These are phyloP conservation scores for Herminia tarsipennalis DNA, from an alignment of 2,888 invertebrate species.

Conservation along the genomic window DNA sequence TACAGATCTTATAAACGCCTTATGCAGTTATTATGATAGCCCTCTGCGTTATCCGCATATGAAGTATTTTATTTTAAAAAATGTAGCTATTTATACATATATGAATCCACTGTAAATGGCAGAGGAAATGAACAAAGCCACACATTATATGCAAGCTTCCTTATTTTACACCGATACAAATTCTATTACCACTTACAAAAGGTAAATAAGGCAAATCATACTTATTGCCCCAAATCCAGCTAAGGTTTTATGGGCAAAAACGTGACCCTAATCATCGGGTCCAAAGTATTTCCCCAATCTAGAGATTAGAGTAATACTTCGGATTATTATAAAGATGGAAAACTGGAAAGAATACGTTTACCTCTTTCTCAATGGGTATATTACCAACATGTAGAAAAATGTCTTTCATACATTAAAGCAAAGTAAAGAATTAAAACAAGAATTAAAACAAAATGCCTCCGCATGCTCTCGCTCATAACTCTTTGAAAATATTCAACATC, in stretches of 20 bases:
- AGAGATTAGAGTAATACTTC: slow-evolving; percentile 69
- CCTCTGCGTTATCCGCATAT: no score
- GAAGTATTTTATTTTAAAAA: no score
- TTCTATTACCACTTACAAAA: slow-evolving; percentile 74
- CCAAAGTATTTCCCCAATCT: no score
- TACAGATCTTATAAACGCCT: no score
- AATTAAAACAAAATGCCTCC: slow-evolving; percentile 64
- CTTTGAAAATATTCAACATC: slow-evolving; percentile 63
- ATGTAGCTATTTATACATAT: no score
- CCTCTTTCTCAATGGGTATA: slow-evolving; percentile 60
- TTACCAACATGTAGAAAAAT: slow-evolving; percentile 63
- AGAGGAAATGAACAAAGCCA: slow-evolving; percentile 52
- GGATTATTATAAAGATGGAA: slow-evolving; percentile 70
- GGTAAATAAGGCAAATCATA: slow-evolving; percentile 64
- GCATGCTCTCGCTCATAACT: slow-evolving; percentile 55
- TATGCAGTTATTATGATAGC: no score
- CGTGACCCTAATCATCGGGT: no score
- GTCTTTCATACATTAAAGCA: slow-evolving; percentile 54
- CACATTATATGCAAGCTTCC: slow-evolving; percentile 55
- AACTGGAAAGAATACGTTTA: slow-evolving; percentile 57
- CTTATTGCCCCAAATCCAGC: slow-evolving; percentile 43
- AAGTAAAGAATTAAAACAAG: slow-evolving; percentile 43
- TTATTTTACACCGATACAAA: slow-evolving; percentile 71
- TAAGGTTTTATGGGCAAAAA: slow-evolving; percentile 73
- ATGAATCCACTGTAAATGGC: no score